These are phyloP conservation scores for Stenurella melanura DNA, from an alignment of 2,888 invertebrate species.

Conservation along the genomic window DNA sequence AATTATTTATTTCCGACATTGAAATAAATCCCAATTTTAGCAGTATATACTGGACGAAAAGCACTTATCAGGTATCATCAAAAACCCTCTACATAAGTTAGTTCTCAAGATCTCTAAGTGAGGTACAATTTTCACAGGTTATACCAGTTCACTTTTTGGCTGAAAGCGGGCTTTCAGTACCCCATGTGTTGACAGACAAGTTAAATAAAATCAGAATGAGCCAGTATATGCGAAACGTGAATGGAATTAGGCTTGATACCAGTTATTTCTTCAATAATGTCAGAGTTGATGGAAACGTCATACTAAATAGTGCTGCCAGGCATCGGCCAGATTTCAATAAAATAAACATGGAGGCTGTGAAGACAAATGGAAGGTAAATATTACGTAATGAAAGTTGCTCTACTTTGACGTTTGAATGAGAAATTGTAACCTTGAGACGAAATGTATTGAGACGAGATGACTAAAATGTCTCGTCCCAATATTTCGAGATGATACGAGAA, in stretches of 20 bases:
- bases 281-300: constrained; percentile 64
- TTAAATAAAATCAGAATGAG: constrained; percentile 64
- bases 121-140: constrained; percentile 53
- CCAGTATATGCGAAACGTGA: constrained; percentile 65
- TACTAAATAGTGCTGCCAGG: constrained; percentile 55
- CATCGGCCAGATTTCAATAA: constrained; percentile 65
- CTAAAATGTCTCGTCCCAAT: no score
- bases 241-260: constrained; percentile 55
- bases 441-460: no score
- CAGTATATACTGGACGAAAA: constrained; percentile 69
- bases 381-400: background rate
- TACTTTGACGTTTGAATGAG: no score
- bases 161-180: constrained; percentile 61
- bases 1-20: constrained; percentile 60
- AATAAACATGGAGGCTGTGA: constrained; percentile 63
- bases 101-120: no score
- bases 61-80: constrained; percentile 63
- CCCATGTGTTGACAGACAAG: constrained; percentile 63
- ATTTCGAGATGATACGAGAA: no score
- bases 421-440: no score
- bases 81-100: no score
- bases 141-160: constrained; percentile 65
- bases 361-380: constrained; percentile 63
- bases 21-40: constrained; percentile 58
- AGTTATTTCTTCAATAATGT: constrained; percentile 67